A percentile compares a stretch with the other conserved stretches of the same genome.
Evolutionary conservation across 2,888 invertebrate species (phyloP).

Genomic region (Diogma glabrata): DNA sequence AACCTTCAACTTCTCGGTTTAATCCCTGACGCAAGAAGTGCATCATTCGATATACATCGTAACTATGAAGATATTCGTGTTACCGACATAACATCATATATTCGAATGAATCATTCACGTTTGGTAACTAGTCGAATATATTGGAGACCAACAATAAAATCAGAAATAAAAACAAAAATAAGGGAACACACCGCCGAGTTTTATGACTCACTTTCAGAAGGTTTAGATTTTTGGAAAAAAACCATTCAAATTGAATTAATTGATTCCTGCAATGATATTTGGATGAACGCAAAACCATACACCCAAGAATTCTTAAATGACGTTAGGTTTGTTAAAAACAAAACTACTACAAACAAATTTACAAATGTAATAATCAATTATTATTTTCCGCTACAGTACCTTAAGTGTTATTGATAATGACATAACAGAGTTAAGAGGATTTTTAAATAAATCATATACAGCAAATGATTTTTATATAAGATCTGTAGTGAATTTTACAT

Average conservation of each 20-base stretch:
- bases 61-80: slow-evolving; percentile 69
- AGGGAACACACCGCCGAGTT: slow-evolving; percentile 35
- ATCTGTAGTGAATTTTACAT: slow-evolving; percentile 57
- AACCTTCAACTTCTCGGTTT: slow-evolving; percentile 60
- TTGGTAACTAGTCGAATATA: slow-evolving; percentile 64
- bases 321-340: slow-evolving; percentile 12
- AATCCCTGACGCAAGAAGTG: slow-evolving; percentile 66
- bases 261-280: slow-evolving; percentile 54
- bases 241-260: slow-evolving; percentile 57
- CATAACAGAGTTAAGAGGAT: slow-evolving; percentile 46
- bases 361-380: background rate
- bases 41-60: slow-evolving; percentile 65
- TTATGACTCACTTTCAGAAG: slow-evolving; percentile 41
- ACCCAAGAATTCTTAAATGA: slow-evolving; percentile 60
- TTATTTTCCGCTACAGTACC: slow-evolving; percentile 26
- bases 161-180: slow-evolving; percentile 43
- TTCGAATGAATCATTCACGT: slow-evolving; percentile 73
- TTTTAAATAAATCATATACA: slow-evolving; percentile 64
- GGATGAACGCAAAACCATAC: slow-evolving; percentile 62
- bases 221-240: slow-evolving; percentile 52
- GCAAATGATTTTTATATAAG: slow-evolving; percentile 76
- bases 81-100: slow-evolving; percentile 64
- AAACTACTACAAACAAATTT: background rate
- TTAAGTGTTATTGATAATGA: slow-evolving; percentile 55
- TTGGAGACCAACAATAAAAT: slow-evolving; percentile 66